A percentile compares a stretch with the other conserved stretches of the same genome.
phyloP scores from a whole-genome alignment of 2,888 invertebrate genomes.

The Drosophila multiciliata region DNA sequence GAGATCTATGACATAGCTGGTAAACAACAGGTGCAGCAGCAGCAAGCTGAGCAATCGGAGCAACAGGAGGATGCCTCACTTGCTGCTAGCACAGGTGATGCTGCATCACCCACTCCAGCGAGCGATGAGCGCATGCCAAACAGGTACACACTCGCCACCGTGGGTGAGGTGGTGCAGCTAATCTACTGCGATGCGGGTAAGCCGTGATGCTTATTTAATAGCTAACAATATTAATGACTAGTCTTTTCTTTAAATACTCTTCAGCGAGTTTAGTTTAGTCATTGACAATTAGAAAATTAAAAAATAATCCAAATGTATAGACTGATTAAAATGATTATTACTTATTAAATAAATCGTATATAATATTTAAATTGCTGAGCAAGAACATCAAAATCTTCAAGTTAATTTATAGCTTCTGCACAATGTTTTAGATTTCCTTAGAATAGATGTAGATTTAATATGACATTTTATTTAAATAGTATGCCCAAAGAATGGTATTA shows the following conservation, averaged over 20 bases:
- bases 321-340: neutral
- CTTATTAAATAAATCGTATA: neutral
- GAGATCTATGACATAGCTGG: conserved; percentile 83
- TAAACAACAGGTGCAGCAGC: conserved; percentile 54
- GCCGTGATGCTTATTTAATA: neutral
- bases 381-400: neutral
- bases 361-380: neutral
- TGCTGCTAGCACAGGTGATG: conserved; percentile 28
- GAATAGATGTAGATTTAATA: neutral
- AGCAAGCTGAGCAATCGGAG: conserved; percentile 11
- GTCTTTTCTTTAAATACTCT: neutral
- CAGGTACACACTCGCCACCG: conserved; percentile 88
- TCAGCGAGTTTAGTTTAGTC: neutral
- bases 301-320: neutral
- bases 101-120: conserved; percentile 31
- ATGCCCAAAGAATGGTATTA: neutral
- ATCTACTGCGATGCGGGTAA: conserved; percentile 89
- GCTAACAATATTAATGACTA: neutral
- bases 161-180: conserved; percentile 89
- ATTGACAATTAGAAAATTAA: too few relatives aligned
- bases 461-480: neutral
- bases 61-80: conserved; percentile 35
- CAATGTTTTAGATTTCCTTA: neutral
- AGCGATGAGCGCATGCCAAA: conserved; percentile 72
- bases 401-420: neutral